Base-by-base conservation (phyloP, 2,888 invertebrate species). In the Merodon equestris region DNA sequence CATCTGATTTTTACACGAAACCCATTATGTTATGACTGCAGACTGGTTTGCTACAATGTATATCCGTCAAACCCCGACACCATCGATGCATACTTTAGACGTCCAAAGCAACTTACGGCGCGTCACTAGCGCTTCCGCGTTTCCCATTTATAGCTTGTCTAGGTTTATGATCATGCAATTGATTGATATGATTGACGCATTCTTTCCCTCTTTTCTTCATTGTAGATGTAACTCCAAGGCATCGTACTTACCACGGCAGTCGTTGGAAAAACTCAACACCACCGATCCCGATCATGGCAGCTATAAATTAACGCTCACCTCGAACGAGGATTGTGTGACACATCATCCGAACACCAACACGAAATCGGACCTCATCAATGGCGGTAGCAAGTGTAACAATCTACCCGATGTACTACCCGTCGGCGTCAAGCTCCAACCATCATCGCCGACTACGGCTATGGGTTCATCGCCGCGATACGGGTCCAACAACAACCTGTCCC, bases 151-250 rank as follows among this genome's bases (percentile, higher is more conserved):
- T 34, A 45, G 53, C 13, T 40, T 9, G 9, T 10, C 13, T 27
- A 27, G 27, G 7, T 27, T 56, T 72, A 54, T 68, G 63, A 81
- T 81, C 72, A 58, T 47, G 74, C 77, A 82, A 51, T 50, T 68
- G 27, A 27, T 27, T 27, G 7, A 27, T 75, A 57, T 61, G 68
- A 82, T 73, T 68, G 54, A 57, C 40, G 54, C 12, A 42, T 18
- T 18, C 13, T 50, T 47, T 9, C 14, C 58, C 27, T 7, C 27
- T 27, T 27, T 7, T 27, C 27, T 27, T 7, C 7, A 27, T 90
- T 91, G 14, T 91, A 94, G 94, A 90, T 93, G 93, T 86, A 93
- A 93, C 86, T 94, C 94, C 60, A 94, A 94, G 89, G 94, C 94
- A 82, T 94, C 94, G 68, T 94, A 94, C 87, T 88, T 94, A 88